Conservation (phyloP, 2,888 invertebrate genomes). For the Cryptus viduatorius region DNA sequence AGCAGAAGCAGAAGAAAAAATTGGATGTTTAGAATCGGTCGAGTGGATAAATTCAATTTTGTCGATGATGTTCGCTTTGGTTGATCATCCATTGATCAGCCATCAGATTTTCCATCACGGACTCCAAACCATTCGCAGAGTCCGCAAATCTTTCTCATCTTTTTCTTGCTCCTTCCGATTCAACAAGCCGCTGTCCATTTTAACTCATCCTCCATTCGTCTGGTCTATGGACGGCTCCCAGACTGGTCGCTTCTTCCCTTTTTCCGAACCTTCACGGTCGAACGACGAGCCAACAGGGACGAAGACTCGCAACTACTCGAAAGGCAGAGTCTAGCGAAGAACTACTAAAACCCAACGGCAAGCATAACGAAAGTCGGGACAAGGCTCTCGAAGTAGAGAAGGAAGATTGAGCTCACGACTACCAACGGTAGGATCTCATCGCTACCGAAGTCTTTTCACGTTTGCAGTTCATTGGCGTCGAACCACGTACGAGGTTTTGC, state of each 20-base stretch:
- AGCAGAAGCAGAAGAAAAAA: background rate
- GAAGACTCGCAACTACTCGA: background rate
- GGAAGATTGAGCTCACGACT: constrained; percentile 49
- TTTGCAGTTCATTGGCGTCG: constrained; percentile 73
- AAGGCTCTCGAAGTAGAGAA: constrained; percentile 9
- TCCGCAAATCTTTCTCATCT: constrained; percentile 2
- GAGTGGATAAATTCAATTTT: background rate
- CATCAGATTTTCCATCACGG: background rate
- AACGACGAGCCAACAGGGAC: constrained; percentile 31
- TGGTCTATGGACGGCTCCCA: background rate
- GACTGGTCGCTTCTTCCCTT: background rate
- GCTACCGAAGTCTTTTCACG: constrained; percentile 71
- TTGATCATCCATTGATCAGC: constrained; percentile 1
- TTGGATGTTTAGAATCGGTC: background rate
- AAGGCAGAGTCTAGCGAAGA: constrained; percentile 1
- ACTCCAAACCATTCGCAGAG: background rate
- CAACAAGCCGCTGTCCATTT: background rate
- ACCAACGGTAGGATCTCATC: constrained; percentile 42
- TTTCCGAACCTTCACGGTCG: constrained; percentile 16
- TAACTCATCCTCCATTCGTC: background rate
- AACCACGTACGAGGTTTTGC: constrained; percentile 74
- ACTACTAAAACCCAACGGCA: background rate
- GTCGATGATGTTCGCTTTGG: background rate
- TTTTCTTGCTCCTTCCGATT: constrained; percentile 5
- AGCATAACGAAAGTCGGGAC: background rate